A percentile compares a stretch with the other conserved stretches of the same genome.
Evolutionary conservation across 2,113 vertebrate species (phyloP).

Genomic region (Desmodus rotundus): DNA sequence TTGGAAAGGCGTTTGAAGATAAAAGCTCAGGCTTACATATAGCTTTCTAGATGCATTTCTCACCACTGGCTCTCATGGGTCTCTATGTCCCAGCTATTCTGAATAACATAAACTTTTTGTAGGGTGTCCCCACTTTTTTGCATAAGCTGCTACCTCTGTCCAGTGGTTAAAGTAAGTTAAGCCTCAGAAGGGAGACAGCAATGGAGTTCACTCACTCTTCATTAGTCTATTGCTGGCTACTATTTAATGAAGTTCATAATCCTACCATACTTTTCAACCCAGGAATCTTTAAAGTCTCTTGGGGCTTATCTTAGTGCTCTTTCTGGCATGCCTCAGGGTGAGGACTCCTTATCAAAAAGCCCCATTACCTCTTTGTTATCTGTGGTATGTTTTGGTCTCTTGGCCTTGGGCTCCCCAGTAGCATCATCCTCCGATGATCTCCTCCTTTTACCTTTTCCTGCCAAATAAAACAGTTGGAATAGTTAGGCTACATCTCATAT

Average conservation of each 20-base stretch:
- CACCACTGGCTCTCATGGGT: background rate
- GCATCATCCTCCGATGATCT: conserved; percentile 85
- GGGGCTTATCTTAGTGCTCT: background rate
- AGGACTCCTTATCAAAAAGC: background rate
- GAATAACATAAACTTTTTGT: background rate
- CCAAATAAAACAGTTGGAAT: background rate
- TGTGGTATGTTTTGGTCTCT: conserved; percentile 69
- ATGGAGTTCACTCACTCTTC: background rate
- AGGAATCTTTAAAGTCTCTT: background rate
- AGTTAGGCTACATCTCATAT: background rate
- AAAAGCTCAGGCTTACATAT: background rate
- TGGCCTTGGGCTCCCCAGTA: conserved; percentile 64
- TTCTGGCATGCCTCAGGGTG: background rate
- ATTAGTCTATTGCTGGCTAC: background rate
- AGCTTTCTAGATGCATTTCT: background rate
- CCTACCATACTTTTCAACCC: background rate
- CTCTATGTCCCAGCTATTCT: background rate
- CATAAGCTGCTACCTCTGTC: background rate
- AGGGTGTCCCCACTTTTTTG: background rate
- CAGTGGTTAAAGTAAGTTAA: background rate
- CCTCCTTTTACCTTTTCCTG: conserved; percentile 90
- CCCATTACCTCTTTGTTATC: conserved; percentile 75
- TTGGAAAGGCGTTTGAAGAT: background rate
- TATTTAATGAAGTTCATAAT: background rate
- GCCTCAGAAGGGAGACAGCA: background rate